A percentile compares a stretch with the other conserved stretches of the same genome.
These are phyloP conservation scores for Myotis yumanensis DNA, from an alignment of 2,113 vertebrate species.

Conservation along the genomic window DNA sequence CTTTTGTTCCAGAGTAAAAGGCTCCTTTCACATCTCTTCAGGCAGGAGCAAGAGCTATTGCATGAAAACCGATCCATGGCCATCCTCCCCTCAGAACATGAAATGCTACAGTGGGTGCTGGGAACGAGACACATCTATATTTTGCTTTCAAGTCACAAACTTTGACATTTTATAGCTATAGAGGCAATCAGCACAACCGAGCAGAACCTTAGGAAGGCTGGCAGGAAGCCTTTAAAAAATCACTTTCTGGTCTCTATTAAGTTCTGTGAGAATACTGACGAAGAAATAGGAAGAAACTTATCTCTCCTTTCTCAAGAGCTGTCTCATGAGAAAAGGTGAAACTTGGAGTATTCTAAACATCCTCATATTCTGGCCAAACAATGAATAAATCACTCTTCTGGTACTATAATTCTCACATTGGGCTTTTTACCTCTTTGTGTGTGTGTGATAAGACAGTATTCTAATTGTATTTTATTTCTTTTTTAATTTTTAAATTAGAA, in stretches of 20 bases:
- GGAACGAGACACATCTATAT: background rate
- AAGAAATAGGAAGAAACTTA: conserved; percentile 8
- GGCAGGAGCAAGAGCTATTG: background rate
- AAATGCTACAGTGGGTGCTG: background rate
- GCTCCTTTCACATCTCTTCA: background rate
- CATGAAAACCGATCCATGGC: background rate
- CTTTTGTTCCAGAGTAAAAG: background rate
- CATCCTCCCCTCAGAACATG: background rate
- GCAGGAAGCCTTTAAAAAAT: background rate
- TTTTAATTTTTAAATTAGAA: background rate
- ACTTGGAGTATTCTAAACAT: background rate
- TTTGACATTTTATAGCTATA: conserved; percentile 17
- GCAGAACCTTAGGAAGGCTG: conserved; percentile 8
- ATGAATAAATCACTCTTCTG: background rate
- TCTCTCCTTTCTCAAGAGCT: conserved; percentile 15
- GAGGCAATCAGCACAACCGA: background rate
- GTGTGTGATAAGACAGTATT: background rate
- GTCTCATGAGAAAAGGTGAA: background rate
- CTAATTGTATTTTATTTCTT: background rate
- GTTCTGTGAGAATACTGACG: background rate
- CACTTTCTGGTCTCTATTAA: background rate
- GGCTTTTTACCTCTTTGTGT: background rate
- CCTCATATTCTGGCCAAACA: background rate
- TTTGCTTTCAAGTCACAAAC: conserved; percentile 2
- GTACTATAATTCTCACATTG: background rate